Percentiles rank a stretch among this genome's conserved stretches.
Evolutionary conservation across 35 echinoderm and acorn worm genomes (phyloP).

Genomic region (Ophioderma brevispina): DNA sequence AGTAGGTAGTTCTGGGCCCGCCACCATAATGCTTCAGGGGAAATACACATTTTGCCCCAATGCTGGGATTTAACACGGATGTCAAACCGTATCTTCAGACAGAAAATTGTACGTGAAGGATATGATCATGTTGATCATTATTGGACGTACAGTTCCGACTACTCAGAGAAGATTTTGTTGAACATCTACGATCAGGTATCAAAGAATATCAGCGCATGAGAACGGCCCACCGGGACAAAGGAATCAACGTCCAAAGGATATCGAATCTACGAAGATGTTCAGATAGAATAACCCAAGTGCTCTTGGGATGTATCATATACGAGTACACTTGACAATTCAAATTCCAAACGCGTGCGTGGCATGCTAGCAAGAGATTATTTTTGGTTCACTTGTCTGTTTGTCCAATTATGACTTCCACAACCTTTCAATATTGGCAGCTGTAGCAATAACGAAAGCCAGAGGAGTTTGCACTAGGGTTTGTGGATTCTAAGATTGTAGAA

Average conservation of each 20-base stretch:
- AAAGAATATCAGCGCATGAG: constrained; percentile 58
- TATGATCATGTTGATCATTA: constrained; percentile 69
- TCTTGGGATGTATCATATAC: constrained; percentile 63
- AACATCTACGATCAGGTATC: constrained; percentile 75
- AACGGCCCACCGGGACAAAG: neutral
- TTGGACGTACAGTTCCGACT: constrained; percentile 87
- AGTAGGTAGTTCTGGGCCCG: constrained; percentile 1
- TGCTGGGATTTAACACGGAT: constrained; percentile 58
- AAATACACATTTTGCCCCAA: constrained; percentile 77
- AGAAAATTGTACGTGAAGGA: constrained; percentile 45
- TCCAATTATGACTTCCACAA: constrained; percentile 77
- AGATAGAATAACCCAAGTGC: constrained; percentile 56
- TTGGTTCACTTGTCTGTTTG: constrained; percentile 85
- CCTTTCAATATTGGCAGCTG: constrained; percentile 77
- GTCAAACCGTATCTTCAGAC: constrained; percentile 44
- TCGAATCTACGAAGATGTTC: constrained; percentile 70
- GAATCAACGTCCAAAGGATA: constrained; percentile 55
- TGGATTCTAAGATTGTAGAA: constrained; percentile 64
- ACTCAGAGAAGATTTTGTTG: constrained; percentile 88
- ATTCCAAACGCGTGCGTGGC: constrained; percentile 71
- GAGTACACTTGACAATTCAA: constrained; percentile 41
- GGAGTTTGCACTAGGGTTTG: constrained; percentile 64
- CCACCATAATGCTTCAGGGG: constrained; percentile 69
- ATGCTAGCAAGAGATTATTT: constrained; percentile 67
- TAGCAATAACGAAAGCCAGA: constrained; percentile 80